Evolutionary conservation across 2,888 invertebrate genomes (phyloP).

Genomic region (Coelinius sp.): DNA sequence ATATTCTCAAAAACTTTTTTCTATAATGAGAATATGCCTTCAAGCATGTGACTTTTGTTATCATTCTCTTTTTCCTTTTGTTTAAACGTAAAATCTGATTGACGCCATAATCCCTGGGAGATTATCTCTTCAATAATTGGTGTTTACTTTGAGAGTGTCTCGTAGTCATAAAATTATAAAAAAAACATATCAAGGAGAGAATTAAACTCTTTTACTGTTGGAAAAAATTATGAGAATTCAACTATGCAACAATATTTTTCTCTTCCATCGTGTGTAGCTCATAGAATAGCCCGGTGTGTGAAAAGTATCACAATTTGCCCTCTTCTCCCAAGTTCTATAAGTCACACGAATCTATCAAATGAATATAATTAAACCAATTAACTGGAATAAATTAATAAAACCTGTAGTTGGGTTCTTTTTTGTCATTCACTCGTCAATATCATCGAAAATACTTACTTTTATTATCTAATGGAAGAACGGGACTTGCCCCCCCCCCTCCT

Average conservation of each 20-base stretch:
- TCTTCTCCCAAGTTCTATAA: slow-evolving; percentile 37
- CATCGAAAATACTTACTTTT: neutral
- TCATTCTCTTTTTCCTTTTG: slow-evolving; percentile 41
- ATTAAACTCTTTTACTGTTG: neutral
- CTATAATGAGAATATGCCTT: too few species aligned
- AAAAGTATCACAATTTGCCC: slow-evolving; percentile 68
- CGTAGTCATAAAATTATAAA: slow-evolving; percentile 48
- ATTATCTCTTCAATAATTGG: slow-evolving; percentile 27
- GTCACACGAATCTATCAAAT: neutral
- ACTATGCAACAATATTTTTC: slow-evolving; percentile 36
- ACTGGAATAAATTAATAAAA: neutral
- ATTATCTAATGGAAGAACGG: neutral
- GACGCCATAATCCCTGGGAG: slow-evolving; percentile 42
- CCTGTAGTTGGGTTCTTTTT: neutral
- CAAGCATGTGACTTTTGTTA: neutral
- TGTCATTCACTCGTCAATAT: neutral
- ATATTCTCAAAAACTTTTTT: neutral
- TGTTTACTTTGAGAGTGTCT: slow-evolving; percentile 36
- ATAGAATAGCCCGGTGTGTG: slow-evolving; percentile 50
- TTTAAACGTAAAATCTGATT: slow-evolving; percentile 42
- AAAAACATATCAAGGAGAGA: slow-evolving; percentile 42
- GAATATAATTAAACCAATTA: neutral
- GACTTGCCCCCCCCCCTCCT: too few species aligned
- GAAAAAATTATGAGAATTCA: slow-evolving; percentile 29
- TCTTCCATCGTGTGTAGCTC: slow-evolving; percentile 24